phyloP scores from a whole-genome alignment of 2,113 vertebrate genomes.

The Rana temporaria region DNA sequence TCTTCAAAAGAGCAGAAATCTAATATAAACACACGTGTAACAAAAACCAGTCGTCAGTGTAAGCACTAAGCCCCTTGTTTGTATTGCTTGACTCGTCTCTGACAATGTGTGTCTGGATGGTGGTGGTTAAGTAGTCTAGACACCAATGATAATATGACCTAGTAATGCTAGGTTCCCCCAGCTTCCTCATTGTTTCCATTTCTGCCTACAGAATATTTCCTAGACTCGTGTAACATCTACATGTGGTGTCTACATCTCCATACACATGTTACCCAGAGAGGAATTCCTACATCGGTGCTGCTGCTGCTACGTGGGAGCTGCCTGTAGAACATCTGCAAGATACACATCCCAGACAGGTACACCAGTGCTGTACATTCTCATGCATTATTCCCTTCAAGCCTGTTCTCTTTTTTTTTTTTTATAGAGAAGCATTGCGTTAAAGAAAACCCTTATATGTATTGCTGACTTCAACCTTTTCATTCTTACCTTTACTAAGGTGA shows the following conservation, averaged over 20 bases:
- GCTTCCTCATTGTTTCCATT: conserved; percentile 74
- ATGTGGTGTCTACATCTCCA: conserved; percentile 62
- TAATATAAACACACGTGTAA: conserved; percentile 45
- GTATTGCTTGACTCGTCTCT: conserved; percentile 13
- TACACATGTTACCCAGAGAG: not conserved
- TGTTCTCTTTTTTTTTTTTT: too few species aligned
- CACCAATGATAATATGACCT: conserved; percentile 79
- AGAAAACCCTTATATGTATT: too few species aligned
- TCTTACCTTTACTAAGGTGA: too few species aligned
- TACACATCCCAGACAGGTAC: not conserved
- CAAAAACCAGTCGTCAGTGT: not conserved
- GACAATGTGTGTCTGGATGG: conserved; percentile 73
- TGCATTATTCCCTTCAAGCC: too few species aligned
- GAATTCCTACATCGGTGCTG: not conserved
- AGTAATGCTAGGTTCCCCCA: conserved; percentile 78
- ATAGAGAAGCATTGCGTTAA: too few species aligned
- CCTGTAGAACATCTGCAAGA: not conserved
- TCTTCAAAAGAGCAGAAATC: conserved; percentile 19
- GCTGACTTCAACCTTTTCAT: too few species aligned
- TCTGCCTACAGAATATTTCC: conserved; percentile 76
- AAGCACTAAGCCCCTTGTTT: conserved; percentile 38
- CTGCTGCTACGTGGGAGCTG: not conserved
- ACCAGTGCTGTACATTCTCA: too few species aligned
- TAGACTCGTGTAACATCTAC: conserved; percentile 71
- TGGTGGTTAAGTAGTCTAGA: conserved; percentile 83